Conservation (phyloP, 35 echinoderm and acorn worm genomes). For the Chiridota heheva region DNA sequence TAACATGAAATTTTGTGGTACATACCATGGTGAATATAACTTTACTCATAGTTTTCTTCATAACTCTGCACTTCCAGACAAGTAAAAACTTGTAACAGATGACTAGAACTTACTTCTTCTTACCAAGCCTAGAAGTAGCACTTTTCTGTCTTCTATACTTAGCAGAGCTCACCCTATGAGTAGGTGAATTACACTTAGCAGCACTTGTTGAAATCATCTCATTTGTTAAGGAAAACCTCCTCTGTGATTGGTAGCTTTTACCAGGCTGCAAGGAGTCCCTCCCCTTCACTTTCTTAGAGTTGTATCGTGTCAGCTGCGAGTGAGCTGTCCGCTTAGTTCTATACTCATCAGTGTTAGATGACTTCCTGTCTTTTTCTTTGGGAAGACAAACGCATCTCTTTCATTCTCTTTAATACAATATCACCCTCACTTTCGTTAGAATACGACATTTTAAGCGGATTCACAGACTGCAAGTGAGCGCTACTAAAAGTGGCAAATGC, state of each 20-base stretch:
- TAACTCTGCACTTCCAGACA: too few species aligned
- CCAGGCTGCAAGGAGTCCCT: constrained; percentile 76
- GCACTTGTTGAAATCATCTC: constrained; percentile 68
- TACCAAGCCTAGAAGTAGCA: too few species aligned
- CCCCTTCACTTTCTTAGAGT: constrained; percentile 22
- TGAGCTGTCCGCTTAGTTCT: not conserved
- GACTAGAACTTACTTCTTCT: too few species aligned
- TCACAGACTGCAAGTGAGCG: constrained; percentile 37
- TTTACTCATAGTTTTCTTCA: too few species aligned
- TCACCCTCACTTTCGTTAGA: constrained; percentile 37
- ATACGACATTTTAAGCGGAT: constrained; percentile 52
- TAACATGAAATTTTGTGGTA: too few species aligned
- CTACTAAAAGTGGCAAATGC: constrained; percentile 92
- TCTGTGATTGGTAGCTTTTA: constrained; percentile 77
- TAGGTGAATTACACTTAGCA: constrained; percentile 51
- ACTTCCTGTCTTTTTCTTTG: constrained; percentile 9
- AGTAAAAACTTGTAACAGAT: too few species aligned
- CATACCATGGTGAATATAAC: too few species aligned
- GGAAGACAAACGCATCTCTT: constrained; percentile 52
- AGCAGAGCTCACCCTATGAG: constrained; percentile 49
- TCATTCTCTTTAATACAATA: constrained; percentile 47
- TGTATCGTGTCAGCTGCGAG: constrained; percentile 46
- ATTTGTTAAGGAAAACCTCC: constrained; percentile 76
- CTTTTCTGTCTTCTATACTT: constrained; percentile 33
- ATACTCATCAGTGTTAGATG: constrained; percentile 10